These are phyloP conservation scores for Sesia bembeciformis DNA, from an alignment of 2,888 invertebrate species.

Conservation along the genomic window DNA sequence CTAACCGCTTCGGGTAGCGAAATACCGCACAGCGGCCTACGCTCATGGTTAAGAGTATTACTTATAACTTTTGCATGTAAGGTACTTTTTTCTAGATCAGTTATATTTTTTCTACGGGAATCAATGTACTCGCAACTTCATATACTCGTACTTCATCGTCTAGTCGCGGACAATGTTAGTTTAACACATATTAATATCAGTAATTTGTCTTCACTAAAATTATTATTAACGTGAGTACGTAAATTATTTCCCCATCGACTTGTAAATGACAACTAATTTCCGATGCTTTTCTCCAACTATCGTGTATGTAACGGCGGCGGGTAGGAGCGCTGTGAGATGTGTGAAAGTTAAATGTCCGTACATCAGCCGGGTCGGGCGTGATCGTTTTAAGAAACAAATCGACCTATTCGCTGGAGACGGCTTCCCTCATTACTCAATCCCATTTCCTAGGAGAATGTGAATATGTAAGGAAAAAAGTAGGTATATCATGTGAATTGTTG, in stretches of 20 bases:
- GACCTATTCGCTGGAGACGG: constrained; percentile 22
- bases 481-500: neutral
- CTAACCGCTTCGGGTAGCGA: neutral
- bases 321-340: neutral
- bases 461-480: neutral
- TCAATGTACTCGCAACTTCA: too few relatives aligned
- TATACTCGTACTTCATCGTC: too few relatives aligned
- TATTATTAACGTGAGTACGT: too few relatives aligned
- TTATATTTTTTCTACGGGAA: too few relatives aligned
- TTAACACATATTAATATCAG: too few relatives aligned
- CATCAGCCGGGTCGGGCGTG: constrained; percentile 28
- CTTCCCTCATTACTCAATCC: constrained; percentile 32
- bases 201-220: too few relatives aligned
- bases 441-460: constrained; percentile 7
- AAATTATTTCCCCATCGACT: neutral
- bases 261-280: neutral
- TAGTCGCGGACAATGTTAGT: too few relatives aligned
- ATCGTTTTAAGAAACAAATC: constrained; percentile 40
- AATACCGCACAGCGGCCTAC: neutral
- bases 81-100: too few relatives aligned
- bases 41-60: neutral
- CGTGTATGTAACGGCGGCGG: neutral
- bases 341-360: constrained; percentile 32
- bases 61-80: too few relatives aligned
- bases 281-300: neutral